Evolutionary conservation across 2,888 invertebrate species (phyloP).

Genomic region (Drosophila dives): DNA sequence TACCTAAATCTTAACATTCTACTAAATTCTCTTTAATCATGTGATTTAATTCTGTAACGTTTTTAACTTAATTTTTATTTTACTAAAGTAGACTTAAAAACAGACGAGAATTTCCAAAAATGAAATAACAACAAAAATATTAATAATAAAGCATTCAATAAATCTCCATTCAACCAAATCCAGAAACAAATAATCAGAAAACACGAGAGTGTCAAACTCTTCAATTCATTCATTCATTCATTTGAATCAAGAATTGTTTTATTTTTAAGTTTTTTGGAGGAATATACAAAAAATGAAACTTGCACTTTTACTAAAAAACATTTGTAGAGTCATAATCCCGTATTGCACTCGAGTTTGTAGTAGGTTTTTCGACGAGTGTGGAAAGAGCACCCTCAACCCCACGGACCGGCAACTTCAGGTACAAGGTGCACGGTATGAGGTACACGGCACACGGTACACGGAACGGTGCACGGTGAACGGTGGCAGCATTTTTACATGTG

Average conservation of each 20-base stretch:
- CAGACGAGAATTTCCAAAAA: background rate
- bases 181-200: background rate
- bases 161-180: background rate
- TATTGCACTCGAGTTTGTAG: background rate
- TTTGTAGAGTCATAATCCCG: background rate
- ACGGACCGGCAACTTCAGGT: conserved; percentile 7
- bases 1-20: background rate
- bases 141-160: background rate
- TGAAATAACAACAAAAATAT: background rate
- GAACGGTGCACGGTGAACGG: conserved; percentile 18
- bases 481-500: conserved; percentile 73
- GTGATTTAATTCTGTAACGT: background rate
- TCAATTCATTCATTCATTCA: no score
- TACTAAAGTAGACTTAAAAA: background rate
- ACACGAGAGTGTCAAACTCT: background rate
- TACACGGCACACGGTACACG: conserved; percentile 4
- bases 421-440: background rate
- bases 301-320: background rate
- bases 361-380: conserved; percentile 1
- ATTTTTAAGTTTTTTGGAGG: background rate
- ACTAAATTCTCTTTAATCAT: background rate
- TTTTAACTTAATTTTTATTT: background rate
- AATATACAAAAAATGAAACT: background rate
- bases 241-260: background rate
- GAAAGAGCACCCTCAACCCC: background rate